phyloP scores from a whole-genome alignment of 2,797 vertebrate genomes.

The Pipistrellus pipistrellus region DNA sequence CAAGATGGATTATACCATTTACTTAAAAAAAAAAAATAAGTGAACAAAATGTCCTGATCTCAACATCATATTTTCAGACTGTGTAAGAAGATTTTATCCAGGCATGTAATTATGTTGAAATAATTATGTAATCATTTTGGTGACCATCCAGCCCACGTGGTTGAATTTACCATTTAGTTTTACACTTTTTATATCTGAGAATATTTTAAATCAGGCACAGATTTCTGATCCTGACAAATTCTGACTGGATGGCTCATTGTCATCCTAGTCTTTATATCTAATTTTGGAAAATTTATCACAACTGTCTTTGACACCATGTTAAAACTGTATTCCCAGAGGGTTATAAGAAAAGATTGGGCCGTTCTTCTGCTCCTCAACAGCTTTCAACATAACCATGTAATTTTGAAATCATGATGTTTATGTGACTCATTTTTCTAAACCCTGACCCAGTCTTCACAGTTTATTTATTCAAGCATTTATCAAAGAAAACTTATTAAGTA shows the following conservation, averaged over 20 bases:
- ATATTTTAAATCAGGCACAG: background rate
- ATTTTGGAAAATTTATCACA: constrained; percentile 41
- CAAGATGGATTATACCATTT: constrained; percentile 27
- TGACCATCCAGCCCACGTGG: background rate
- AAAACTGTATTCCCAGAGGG: background rate
- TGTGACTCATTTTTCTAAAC: constrained; percentile 38
- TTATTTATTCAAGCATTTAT: constrained; percentile 50
- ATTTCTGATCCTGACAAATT: constrained; percentile 12
- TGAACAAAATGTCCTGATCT: background rate
- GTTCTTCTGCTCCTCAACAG: background rate
- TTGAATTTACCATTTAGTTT: constrained; percentile 3
- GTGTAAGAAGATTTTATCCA: constrained; percentile 13
- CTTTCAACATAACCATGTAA: background rate
- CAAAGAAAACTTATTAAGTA: constrained; percentile 49
- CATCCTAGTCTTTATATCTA: background rate
- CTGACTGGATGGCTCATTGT: background rate
- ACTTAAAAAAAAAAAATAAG: background rate
- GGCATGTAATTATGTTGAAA: background rate
- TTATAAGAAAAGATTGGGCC: background rate
- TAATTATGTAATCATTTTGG: constrained; percentile 4
- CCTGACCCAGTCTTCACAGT: constrained; percentile 16
- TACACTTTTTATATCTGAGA: background rate
- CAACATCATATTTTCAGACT: constrained; percentile 6
- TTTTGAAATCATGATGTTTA: constrained; percentile 22
- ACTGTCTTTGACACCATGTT: background rate